Percentiles rank a stretch among this genome's conserved stretches.
Conservation (phyloP, 2,113 vertebrate species). For the Mastomys natalensis region DNA sequence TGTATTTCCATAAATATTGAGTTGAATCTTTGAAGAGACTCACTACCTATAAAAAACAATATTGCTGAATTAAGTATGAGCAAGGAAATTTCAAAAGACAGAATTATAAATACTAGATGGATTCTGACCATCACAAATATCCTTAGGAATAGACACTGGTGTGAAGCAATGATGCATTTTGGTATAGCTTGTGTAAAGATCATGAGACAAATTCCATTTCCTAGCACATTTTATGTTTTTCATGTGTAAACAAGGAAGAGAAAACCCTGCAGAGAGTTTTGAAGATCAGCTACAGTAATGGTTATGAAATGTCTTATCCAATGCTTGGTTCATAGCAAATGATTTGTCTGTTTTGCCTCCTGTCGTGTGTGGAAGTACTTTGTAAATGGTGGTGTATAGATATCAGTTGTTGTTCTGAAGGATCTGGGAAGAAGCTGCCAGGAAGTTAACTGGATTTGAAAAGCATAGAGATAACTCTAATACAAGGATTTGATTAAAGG, state of each 20-base stretch:
- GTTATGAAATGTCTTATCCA: constrained; percentile 6
- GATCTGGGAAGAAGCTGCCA: neutral
- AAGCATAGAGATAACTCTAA: neutral
- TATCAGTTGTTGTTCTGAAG: constrained; percentile 7
- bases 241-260: neutral
- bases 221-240: constrained; percentile 39
- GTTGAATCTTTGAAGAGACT: neutral
- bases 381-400: constrained; percentile 2
- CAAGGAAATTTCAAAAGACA: constrained; percentile 6
- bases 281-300: neutral
- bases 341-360: constrained; percentile 4
- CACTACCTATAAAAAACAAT: neutral
- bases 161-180: neutral
- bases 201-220: constrained; percentile 23
- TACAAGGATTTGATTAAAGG: neutral
- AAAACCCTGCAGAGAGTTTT: constrained; percentile 14
- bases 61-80: constrained; percentile 26
- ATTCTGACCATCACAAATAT: neutral
- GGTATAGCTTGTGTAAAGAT: neutral
- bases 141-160: constrained; percentile 20
- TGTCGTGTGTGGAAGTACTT: neutral
- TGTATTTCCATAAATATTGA: neutral
- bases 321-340: neutral
- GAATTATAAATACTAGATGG: constrained; percentile 12
- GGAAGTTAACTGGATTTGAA: neutral